Evolutionary conservation across 2,113 vertebrate species (phyloP), one percentile per base, ranked within the genome.

Genomic region (Gasterosteus nipponicus): DNA sequence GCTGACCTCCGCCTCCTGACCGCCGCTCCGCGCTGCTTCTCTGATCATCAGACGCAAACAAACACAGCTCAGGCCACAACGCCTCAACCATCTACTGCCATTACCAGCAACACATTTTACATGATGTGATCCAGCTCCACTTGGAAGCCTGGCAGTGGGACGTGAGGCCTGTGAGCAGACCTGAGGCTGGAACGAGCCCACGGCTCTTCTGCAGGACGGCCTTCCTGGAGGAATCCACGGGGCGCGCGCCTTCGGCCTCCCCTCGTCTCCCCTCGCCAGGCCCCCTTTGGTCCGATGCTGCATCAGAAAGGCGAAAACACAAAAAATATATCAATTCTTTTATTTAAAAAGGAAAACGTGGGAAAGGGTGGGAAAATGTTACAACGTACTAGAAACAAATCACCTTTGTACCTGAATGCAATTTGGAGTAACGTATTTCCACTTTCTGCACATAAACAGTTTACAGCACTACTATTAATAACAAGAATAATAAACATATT

Each of bases 171-270:
- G 33, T 8, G 8, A 51, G 38, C n/a, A 69, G 33, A 96, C 96
- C 95, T 96, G 95, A 94, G 95, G 92, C 53, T 93, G 95, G 92
- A 87, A 87, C 67, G 87, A 78, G 26, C 64, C 68, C 54, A 63
- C 71, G 46, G 94, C 82, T 31, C 93, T 93, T 69, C 94, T 89
- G 56, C 89, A 18, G 57, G 95, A 92, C 47, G 90, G 85, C 83
- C 92, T 96, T 89, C 97, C 97, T 3, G 97, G 96, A 72, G 97
- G 97, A 29, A 97, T 89, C 97, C 97, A 98, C 29, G 97, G 97
- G 68, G 92, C 92, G 74, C 94, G 95, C 33, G 92, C 89, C 92
- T 95, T 96, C 33, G 95, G 42, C 54, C 69, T 94, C 69, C 91
- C 84, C 2, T 81, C 89, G 15, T 95, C 92, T 51, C 83, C 89